These are phyloP conservation scores for Anseranas semipalmata DNA, from an alignment of 2,113 vertebrate genomes.

Conservation along the genomic window DNA sequence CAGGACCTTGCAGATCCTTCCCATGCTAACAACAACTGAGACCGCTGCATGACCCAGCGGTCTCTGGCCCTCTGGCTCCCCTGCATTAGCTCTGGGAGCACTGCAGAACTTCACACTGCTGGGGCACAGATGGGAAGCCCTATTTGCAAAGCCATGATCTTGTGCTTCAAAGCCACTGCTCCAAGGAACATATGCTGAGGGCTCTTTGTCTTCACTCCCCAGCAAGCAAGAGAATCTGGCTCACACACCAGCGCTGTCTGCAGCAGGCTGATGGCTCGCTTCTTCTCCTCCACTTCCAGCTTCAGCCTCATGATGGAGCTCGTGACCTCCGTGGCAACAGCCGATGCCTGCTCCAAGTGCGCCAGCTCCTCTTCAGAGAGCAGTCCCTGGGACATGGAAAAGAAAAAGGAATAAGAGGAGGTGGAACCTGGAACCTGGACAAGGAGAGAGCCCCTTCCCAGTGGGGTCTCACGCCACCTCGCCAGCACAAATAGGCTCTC, in stretches of 20 bases:
- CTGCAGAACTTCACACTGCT: not conserved
- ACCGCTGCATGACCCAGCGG: accelerated
- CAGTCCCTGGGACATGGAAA: conserved; percentile 65
- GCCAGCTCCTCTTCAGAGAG: conserved; percentile 82
- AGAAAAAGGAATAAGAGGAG: accelerated
- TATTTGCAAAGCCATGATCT: not conserved
- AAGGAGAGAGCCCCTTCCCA: not conserved
- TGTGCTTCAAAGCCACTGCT: not conserved
- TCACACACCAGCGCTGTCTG: conserved; percentile 87
- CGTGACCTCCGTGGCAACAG: conserved; percentile 83
- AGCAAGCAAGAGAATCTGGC: not conserved
- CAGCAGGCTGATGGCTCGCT: conserved; percentile 83
- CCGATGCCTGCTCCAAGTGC: conserved; percentile 79
- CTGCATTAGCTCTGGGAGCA: accelerated
- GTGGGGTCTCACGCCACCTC: not conserved
- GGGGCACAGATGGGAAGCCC: not conserved
- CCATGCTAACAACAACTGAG: not conserved
- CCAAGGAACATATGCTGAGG: not conserved
- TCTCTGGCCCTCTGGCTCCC: not conserved
- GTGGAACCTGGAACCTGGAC: not conserved
- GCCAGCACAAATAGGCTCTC: accelerated
- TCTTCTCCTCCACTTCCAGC: conserved; percentile 93
- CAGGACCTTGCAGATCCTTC: not conserved
- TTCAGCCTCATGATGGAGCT: conserved; percentile 85
- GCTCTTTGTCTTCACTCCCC: not conserved